These are phyloP conservation scores for Phrynocephalus forsythii DNA, from an alignment of 2,797 vertebrate genomes.

Conservation along the genomic window DNA sequence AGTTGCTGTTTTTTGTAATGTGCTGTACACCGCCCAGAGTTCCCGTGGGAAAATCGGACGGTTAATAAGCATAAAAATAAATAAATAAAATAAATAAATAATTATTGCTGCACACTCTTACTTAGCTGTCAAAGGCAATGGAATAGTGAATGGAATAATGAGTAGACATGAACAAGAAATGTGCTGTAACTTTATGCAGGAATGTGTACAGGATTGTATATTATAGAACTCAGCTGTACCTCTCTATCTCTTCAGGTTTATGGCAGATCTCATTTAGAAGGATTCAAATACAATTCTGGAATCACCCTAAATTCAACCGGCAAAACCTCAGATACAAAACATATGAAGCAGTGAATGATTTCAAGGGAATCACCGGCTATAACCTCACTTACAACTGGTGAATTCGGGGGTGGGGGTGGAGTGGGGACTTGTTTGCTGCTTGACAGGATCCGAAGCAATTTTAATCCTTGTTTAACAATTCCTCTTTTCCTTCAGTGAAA, in stretches of 20 bases:
- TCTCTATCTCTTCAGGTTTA: neutral
- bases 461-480: neutral
- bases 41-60: too few species aligned
- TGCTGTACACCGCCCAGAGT: too few species aligned
- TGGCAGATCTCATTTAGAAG: neutral
- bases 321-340: neutral
- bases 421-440: neutral
- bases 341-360: neutral
- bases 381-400: constrained; percentile 64
- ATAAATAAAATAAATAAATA: too few species aligned
- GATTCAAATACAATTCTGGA: neutral
- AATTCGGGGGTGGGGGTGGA: too few species aligned
- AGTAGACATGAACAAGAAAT: neutral
- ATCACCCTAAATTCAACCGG: neutral
- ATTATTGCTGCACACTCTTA: neutral
- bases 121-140: neutral
- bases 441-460: neutral
- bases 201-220: too few species aligned
- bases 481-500: neutral
- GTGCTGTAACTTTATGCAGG: neutral
- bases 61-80: too few species aligned
- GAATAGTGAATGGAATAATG: too few species aligned
- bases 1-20: too few species aligned
- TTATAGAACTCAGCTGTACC: too few species aligned
- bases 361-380: neutral